phyloP scores from a whole-genome alignment of 1,140 invertebrate genomes.

The Formica exsecta region DNA sequence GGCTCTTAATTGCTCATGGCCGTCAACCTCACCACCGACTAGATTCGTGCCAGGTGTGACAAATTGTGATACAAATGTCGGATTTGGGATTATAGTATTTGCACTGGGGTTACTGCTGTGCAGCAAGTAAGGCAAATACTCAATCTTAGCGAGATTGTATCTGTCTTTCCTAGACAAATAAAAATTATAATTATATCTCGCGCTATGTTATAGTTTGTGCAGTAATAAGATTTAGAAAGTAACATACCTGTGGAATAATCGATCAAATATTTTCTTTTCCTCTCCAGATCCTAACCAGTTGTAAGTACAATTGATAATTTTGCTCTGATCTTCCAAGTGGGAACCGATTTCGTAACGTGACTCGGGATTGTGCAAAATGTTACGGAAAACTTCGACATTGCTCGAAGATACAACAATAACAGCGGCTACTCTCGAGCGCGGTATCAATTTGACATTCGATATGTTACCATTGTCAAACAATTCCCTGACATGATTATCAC shows the following conservation, averaged over 20 bases:
- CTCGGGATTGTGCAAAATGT: conserved; percentile 96
- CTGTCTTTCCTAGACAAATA: conserved; percentile 91
- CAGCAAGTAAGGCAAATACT: conserved; percentile 94
- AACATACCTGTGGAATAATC: conserved; percentile 92
- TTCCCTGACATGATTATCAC: conserved; percentile 95
- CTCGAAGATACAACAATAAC: conserved; percentile 95
- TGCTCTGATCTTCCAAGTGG: conserved; percentile 97
- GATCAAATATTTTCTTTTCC: conserved; percentile 92
- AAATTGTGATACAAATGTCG: conserved; percentile 92
- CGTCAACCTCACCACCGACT: conserved; percentile 96
- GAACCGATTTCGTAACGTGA: conserved; percentile 98
- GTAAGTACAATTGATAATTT: conserved; percentile 96
- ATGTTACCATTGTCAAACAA: conserved; percentile 91
- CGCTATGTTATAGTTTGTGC: background rate
- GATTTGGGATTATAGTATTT: conserved; percentile 91
- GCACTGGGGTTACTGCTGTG: conserved; percentile 94
- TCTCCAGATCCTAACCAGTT: conserved; percentile 96
- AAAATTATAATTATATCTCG: conserved; percentile 28
- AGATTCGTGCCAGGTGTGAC: conserved; percentile 89
- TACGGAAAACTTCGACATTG: conserved; percentile 96
- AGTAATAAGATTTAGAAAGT: background rate
- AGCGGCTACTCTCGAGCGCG: conserved; percentile 95
- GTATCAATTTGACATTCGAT: conserved; percentile 90
- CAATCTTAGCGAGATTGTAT: conserved; percentile 96
- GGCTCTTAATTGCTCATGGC: conserved; percentile 91